phyloP scores from a whole-genome alignment of 2,797 vertebrate genomes.

The Choloepus didactylus region DNA sequence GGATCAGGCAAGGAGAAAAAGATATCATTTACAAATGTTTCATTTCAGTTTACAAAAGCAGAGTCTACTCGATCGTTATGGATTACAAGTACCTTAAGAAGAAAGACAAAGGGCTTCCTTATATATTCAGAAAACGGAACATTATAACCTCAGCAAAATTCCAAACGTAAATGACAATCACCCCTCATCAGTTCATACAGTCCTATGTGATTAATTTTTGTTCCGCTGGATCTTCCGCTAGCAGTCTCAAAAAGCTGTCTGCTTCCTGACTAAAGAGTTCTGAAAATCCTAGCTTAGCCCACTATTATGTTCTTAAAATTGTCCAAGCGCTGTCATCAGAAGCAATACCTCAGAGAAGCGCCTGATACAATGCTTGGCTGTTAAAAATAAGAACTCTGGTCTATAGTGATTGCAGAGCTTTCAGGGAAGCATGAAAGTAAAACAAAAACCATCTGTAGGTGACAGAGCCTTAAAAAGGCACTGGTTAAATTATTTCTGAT shows the following conservation, averaged over 20 bases:
- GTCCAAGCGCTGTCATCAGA: background rate
- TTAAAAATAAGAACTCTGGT: background rate
- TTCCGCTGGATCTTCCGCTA: background rate
- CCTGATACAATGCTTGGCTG: background rate
- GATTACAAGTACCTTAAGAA: background rate
- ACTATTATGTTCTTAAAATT: background rate
- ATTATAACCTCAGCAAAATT: background rate
- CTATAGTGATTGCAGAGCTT: background rate
- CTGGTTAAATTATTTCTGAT: background rate
- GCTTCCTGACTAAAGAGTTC: background rate
- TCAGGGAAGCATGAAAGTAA: constrained; percentile 28
- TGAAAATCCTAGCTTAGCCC: background rate
- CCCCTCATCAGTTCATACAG: background rate
- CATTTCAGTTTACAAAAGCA: constrained; percentile 34
- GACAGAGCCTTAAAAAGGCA: background rate
- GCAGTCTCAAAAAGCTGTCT: background rate
- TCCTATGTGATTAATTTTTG: background rate
- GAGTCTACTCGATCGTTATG: background rate
- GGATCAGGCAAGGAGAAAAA: background rate
- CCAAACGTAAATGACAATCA: background rate
- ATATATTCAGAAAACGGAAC: background rate
- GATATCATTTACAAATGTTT: background rate
- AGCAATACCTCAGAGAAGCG: background rate
- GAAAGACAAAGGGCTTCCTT: constrained; percentile 24
- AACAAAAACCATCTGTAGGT: background rate